Evolutionary conservation across 2,888 invertebrate species (phyloP), one percentile per base, ranked within the genome.

Genomic region (Monoplex corrugatus): DNA sequence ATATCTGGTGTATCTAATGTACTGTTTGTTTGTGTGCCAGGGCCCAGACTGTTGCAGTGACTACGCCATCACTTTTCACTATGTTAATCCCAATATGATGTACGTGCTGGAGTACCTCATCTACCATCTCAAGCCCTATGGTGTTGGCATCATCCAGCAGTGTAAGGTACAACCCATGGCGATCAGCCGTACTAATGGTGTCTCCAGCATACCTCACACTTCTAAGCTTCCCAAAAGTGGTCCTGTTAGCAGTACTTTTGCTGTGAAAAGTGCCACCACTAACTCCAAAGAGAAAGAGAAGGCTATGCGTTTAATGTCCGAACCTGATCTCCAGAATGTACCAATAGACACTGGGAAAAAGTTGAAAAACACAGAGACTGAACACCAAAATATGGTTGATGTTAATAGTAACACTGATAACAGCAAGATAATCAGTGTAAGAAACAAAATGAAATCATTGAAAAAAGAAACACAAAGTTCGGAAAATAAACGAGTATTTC

Each of bases 21-120:
- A n/a, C n/a, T n/a, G n/a, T n/a, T n/a, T n/a, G 57, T 16, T 0
- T 75, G 40, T 75, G 40, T n/a, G 2, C 93, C 93, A 95, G 95
- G 95, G 95, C 8, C 93, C 94, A 50, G 94, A 95, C 10, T 95
- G 95, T 87, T 95, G 95, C 92, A 95, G 95, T 92, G 98, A 98
- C 95, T 98, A 98, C 95, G 98, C 99, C 0, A 97, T 99, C 23
- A 98, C 98, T 0, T 99, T 99, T 96, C 99, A 99, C 96, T 99
- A 99, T 96, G 98, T 98, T 0, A 97, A 97, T n/a, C 98, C 98
- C 0, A 97, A 98, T 94, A 97, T 98, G 96, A 98, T 99, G 98
- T 99, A 99, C 95, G 98, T 98, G 16, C 95, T 99, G 89, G 99
- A 99, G 94, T 99, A 99, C 96, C 96, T 99, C 90, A 98, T 99